Percentiles rank a stretch among this genome's conserved stretches.
These are phyloP conservation scores for Hydrochoerus hydrochaeris DNA, from an alignment of 2,113 vertebrate species.

Conservation along the genomic window DNA sequence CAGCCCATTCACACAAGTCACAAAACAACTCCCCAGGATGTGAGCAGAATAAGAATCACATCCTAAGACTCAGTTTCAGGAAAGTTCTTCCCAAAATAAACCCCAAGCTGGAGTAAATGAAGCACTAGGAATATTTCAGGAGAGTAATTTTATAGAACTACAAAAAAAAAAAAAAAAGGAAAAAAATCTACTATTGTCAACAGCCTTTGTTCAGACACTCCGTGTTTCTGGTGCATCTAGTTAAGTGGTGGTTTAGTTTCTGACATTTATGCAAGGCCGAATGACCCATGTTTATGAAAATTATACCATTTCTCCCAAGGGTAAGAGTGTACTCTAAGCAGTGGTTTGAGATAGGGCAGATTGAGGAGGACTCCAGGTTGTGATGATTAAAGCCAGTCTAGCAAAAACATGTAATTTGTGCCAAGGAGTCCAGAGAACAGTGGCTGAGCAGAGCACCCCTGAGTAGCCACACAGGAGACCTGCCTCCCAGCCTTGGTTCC, in stretches of 20 bases:
- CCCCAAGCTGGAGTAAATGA: constrained; percentile 76
- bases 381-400: constrained; percentile 61
- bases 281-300: constrained; percentile 83
- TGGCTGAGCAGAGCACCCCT: not conserved
- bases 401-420: constrained; percentile 58
- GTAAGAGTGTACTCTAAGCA: constrained; percentile 75
- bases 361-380: constrained; percentile 60
- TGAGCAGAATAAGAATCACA: constrained; percentile 80
- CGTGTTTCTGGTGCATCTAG: constrained; percentile 47
- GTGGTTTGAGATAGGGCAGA: constrained; percentile 68
- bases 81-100: constrained; percentile 81
- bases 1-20: constrained; percentile 76
- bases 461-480: not conserved
- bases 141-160: constrained; percentile 74
- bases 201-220: constrained; percentile 56
- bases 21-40: constrained; percentile 70
- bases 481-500: not conserved
- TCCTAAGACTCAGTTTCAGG: constrained; percentile 79
- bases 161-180: constrained; percentile 57
- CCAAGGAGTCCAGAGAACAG: not conserved
- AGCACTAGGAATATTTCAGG: constrained; percentile 66
- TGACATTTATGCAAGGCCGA: constrained; percentile 78
- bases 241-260: constrained; percentile 67
- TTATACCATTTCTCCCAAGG: constrained; percentile 76
- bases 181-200: constrained; percentile 3